Evolutionary conservation across 2,888 invertebrate species (phyloP).

Genomic region (Xiphydria camelus): DNA sequence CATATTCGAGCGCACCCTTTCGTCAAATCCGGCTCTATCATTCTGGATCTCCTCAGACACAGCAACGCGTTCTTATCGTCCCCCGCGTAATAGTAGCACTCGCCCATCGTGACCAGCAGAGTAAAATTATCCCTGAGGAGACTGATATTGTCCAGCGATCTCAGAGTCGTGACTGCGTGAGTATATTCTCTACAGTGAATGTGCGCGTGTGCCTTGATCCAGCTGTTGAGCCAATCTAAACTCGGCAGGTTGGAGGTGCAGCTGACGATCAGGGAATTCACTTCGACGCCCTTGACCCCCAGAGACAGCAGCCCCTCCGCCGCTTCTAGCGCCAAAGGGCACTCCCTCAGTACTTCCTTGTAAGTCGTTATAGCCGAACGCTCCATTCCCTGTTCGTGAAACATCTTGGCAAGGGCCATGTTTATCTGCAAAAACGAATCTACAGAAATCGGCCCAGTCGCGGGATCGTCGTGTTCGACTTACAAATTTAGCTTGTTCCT

Average conservation of each 20-base stretch:
- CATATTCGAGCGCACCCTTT: conserved; percentile 42
- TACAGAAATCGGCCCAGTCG: not conserved
- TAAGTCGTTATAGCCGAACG: conserved; percentile 74
- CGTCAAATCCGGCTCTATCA: conserved; percentile 50
- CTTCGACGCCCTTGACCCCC: conserved; percentile 74
- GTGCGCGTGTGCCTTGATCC: conserved; percentile 69
- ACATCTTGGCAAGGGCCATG: conserved; percentile 75
- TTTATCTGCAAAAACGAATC: conserved; percentile 57
- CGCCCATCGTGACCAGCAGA: conserved; percentile 71
- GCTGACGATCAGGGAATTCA: conserved; percentile 72
- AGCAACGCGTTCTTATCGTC: conserved; percentile 69
- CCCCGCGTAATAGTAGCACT: conserved; percentile 73
- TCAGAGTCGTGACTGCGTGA: conserved; percentile 69
- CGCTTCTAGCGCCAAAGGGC: conserved; percentile 76
- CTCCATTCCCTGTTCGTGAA: conserved; percentile 71
- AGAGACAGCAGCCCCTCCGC: conserved; percentile 72
- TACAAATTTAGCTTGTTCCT: not conserved
- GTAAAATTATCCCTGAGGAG: conserved; percentile 70
- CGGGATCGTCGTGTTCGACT: too few species aligned
- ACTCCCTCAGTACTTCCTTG: conserved; percentile 77
- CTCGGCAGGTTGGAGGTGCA: conserved; percentile 54
- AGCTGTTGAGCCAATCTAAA: conserved; percentile 64
- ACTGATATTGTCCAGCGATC: conserved; percentile 68
- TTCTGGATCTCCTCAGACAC: conserved; percentile 59
- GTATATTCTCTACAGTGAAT: conserved; percentile 70